These are phyloP conservation scores for Zaprionus lachaisei DNA, from an alignment of 1,140 invertebrate species.

Conservation along the genomic window DNA sequence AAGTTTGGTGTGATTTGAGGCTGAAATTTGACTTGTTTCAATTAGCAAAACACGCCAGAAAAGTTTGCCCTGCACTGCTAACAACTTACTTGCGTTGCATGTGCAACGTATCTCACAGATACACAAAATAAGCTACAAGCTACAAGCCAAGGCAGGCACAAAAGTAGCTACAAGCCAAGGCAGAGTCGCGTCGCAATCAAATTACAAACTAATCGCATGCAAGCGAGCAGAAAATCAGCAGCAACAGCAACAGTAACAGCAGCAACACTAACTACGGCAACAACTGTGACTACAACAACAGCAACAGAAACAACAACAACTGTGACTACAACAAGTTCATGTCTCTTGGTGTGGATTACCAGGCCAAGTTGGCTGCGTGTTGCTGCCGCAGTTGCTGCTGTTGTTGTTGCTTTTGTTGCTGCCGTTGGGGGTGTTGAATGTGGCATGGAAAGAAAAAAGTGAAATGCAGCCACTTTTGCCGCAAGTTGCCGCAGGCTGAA, in stretches of 20 bases:
- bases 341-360: slow-evolving; percentile 69
- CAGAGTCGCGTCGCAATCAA: slow-evolving; percentile 64
- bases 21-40: slow-evolving; percentile 67
- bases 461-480: slow-evolving; percentile 43
- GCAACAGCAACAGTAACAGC: slow-evolving; percentile 34
- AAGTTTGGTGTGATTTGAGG: slow-evolving; percentile 51
- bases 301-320: slow-evolving; percentile 25
- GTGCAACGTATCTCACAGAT: slow-evolving; percentile 42
- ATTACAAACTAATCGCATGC: slow-evolving; percentile 83
- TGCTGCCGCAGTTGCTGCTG: slow-evolving; percentile 19
- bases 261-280: slow-evolving; percentile 6
- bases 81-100: slow-evolving; percentile 57
- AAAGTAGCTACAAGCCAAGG: slow-evolving; percentile 6
- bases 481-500: slow-evolving; percentile 25
- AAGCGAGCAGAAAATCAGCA: slow-evolving; percentile 62
- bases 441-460: slow-evolving; percentile 30
- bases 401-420: slow-evolving; percentile 12
- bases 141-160: background rate
- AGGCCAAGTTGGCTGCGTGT: slow-evolving; percentile 38
- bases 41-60: slow-evolving; percentile 70
- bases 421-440: slow-evolving; percentile 42
- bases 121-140: slow-evolving; percentile 18
- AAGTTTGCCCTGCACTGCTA: slow-evolving; percentile 46
- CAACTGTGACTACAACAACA: slow-evolving; percentile 11
- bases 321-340: slow-evolving; percentile 52